Evolutionary conservation across 2,113 vertebrate genomes (phyloP).

Genomic region (Paramisgurnus dabryanus): DNA sequence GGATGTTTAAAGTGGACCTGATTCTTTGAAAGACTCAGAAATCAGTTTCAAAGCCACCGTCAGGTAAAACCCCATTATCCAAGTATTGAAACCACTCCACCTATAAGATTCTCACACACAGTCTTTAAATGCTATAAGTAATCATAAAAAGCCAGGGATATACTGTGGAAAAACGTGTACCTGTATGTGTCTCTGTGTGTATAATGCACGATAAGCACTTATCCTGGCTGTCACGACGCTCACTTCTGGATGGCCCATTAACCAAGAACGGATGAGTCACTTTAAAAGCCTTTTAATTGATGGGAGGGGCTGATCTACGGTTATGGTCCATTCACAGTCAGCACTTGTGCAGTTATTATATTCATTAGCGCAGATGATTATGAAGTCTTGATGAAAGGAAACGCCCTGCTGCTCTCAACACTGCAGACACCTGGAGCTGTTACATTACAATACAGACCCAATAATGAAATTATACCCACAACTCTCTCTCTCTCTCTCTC

Average conservation of each 20-base stretch:
- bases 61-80: too few relatives aligned
- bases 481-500: neutral
- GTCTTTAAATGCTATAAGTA: too few relatives aligned
- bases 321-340: slow-evolving; percentile 62
- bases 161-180: neutral
- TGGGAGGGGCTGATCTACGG: slow-evolving; percentile 58
- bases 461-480: slow-evolving; percentile 37
- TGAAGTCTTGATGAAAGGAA: slow-evolving; percentile 70
- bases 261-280: slow-evolving; percentile 55
- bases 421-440: slow-evolving; percentile 28
- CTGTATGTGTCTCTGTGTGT: neutral
- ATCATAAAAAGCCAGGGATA: too few relatives aligned
- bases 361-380: slow-evolving; percentile 75
- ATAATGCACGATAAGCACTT: neutral
- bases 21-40: too few relatives aligned
- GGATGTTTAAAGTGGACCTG: too few relatives aligned
- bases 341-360: slow-evolving; percentile 69
- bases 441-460: slow-evolving; percentile 26
- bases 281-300: slow-evolving; percentile 66
- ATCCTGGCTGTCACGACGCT: slow-evolving; percentile 1
- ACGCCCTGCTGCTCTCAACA: slow-evolving; percentile 54
- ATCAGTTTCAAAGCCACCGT: too few relatives aligned
- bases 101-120: too few relatives aligned
- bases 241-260: slow-evolving; percentile 48
- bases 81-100: too few relatives aligned